phyloP scores from a whole-genome alignment of 2,113 vertebrate genomes.

The Hucho hucho region DNA sequence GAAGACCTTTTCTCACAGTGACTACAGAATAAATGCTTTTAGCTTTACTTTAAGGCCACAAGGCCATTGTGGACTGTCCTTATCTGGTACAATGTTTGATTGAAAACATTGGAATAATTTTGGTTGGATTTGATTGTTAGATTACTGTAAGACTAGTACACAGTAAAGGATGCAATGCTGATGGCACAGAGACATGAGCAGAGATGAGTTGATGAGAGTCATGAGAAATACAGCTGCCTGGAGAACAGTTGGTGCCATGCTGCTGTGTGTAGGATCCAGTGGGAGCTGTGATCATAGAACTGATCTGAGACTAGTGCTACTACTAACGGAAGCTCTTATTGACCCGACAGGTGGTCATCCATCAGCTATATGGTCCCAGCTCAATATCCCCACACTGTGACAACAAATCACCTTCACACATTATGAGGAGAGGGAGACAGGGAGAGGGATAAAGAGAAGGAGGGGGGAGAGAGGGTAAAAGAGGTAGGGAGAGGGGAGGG shows the following conservation, averaged over 20 bases:
- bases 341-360: conserved; percentile 50
- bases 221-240: too few relatives aligned
- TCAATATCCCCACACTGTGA: conserved; percentile 69
- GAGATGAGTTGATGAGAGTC: too few relatives aligned
- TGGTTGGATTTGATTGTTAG: too few relatives aligned
- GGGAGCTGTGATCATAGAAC: background rate
- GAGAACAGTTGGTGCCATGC: background rate
- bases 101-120: too few relatives aligned
- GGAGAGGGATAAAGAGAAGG: conserved; percentile 8
- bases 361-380: conserved; percentile 61
- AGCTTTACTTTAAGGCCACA: too few relatives aligned
- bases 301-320: background rate
- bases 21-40: too few relatives aligned
- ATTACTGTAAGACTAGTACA: too few relatives aligned
- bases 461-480: background rate
- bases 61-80: too few relatives aligned
- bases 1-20: too few relatives aligned
- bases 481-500: background rate
- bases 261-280: background rate
- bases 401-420: conserved; percentile 66
- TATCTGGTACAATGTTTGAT: too few relatives aligned
- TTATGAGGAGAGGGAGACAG: conserved; percentile 33
- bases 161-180: too few relatives aligned
- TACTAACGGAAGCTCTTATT: conserved; percentile 17
- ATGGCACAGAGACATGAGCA: too few relatives aligned